Percentiles rank a stretch among this genome's conserved stretches.
Conservation (phyloP, 2,888 invertebrate species). For the Onthophagus sagittarius region DNA sequence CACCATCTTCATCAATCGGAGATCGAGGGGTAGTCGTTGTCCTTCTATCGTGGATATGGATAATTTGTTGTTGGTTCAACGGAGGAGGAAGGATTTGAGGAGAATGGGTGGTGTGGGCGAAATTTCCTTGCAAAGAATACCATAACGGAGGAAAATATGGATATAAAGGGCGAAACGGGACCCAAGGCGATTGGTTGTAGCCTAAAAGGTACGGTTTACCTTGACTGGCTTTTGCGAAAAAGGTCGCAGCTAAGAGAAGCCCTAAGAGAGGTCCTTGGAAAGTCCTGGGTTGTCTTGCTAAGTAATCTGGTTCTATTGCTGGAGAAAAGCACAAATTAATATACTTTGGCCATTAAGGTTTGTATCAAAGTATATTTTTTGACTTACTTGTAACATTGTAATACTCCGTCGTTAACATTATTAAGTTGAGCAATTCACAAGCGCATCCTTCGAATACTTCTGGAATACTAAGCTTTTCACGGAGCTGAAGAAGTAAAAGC, state of each 20-base stretch:
- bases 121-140: slow-evolving; percentile 23
- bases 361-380: slow-evolving; percentile 4
- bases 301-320: not conserved
- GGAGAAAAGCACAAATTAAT: not conserved
- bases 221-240: slow-evolving; percentile 22
- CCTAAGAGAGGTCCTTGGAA: slow-evolving; percentile 20
- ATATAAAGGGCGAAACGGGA: slow-evolving; percentile 23
- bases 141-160: slow-evolving; percentile 27
- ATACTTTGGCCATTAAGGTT: slow-evolving; percentile 1
- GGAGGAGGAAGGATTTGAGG: slow-evolving; percentile 25
- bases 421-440: not conserved
- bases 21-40: not conserved
- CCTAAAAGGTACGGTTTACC: slow-evolving; percentile 22
- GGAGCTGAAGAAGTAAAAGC: not conserved
- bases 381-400: not conserved
- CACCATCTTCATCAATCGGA: not conserved
- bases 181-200: slow-evolving; percentile 23
- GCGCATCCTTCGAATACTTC: not conserved
- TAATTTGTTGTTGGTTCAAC: slow-evolving; percentile 29
- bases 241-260: slow-evolving; percentile 19
- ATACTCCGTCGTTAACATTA: not conserved
- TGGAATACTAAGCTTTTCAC: not conserved
- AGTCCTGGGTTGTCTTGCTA: slow-evolving; percentile 17
- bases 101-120: slow-evolving; percentile 15
- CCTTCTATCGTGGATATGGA: slow-evolving; percentile 27